Conservation (phyloP, 2,797 vertebrate species). For the Chaetodon trifasciatus region DNA sequence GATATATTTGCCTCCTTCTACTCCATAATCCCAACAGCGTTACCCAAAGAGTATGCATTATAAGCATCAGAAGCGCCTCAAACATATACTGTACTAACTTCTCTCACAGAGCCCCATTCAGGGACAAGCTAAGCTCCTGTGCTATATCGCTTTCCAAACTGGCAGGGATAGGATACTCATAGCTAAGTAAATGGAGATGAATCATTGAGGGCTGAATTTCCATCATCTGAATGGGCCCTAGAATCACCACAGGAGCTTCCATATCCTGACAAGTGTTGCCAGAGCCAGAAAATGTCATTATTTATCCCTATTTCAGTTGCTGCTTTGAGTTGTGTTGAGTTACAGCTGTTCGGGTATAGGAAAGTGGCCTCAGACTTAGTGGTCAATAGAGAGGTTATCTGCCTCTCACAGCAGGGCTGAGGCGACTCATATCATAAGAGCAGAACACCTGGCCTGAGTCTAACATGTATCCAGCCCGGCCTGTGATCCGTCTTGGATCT, state of each 20-base stretch:
- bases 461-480: slow-evolving; percentile 33
- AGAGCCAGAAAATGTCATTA: slow-evolving; percentile 60
- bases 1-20: slow-evolving; percentile 80
- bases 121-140: slow-evolving; percentile 77
- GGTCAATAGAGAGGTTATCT: slow-evolving; percentile 78
- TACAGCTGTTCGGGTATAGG: slow-evolving; percentile 37
- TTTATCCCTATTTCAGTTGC: slow-evolving; percentile 60
- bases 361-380: slow-evolving; percentile 57
- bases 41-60: slow-evolving; percentile 80
- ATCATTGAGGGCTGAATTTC: slow-evolving; percentile 78
- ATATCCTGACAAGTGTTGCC: slow-evolving; percentile 59
- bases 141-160: slow-evolving; percentile 79
- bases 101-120: slow-evolving; percentile 75
- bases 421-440: slow-evolving; percentile 62
- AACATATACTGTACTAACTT: slow-evolving; percentile 79
- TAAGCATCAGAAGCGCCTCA: slow-evolving; percentile 75
- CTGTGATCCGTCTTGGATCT: slow-evolving; percentile 47
- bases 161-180: slow-evolving; percentile 76
- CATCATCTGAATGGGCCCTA: slow-evolving; percentile 75
- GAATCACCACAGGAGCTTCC: slow-evolving; percentile 69
- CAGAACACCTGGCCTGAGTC: slow-evolving; percentile 75
- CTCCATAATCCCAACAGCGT: slow-evolving; percentile 81
- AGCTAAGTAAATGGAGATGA: slow-evolving; percentile 79
- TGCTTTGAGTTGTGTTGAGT: slow-evolving; percentile 51
- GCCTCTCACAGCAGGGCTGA: slow-evolving; percentile 60